Percentiles rank a stretch among this genome's conserved stretches.
phyloP scores from a whole-genome alignment of 2,888 invertebrate species.

The Aphrophora alni region DNA sequence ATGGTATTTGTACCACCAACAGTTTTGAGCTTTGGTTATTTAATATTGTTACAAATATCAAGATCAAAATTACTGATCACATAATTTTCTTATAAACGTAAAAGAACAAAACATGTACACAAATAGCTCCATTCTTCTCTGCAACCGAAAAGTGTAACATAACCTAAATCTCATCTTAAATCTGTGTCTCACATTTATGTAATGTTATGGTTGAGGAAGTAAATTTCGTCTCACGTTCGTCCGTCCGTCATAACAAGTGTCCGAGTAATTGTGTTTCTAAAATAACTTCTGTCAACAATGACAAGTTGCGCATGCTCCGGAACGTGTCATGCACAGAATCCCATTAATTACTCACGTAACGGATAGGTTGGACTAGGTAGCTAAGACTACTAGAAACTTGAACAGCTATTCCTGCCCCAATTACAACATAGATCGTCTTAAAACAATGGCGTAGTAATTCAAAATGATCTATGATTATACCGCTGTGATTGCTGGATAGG shows the following conservation, averaged over 20 bases:
- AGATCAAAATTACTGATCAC: too few species aligned
- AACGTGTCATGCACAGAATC: background rate
- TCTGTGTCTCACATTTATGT: background rate
- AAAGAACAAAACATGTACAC: too few species aligned
- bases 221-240: background rate
- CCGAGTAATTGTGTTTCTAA: background rate
- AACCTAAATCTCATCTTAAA: background rate
- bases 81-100: too few species aligned
- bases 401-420: background rate
- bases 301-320: background rate
- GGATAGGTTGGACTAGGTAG: background rate
- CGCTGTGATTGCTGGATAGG: background rate
- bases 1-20: too few species aligned
- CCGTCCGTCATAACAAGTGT: background rate
- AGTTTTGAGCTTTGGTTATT: too few species aligned
- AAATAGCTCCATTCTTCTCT: too few species aligned
- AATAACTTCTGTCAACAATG: background rate
- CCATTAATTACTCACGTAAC: background rate
- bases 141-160: too few species aligned
- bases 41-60: too few species aligned
- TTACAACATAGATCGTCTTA: background rate
- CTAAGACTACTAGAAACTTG: background rate
- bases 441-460: conserved; percentile 6
- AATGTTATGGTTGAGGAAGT: background rate
- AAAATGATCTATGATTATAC: background rate